Conservation (phyloP, 2,797 vertebrate species). For the Gorsachius magnificus region DNA sequence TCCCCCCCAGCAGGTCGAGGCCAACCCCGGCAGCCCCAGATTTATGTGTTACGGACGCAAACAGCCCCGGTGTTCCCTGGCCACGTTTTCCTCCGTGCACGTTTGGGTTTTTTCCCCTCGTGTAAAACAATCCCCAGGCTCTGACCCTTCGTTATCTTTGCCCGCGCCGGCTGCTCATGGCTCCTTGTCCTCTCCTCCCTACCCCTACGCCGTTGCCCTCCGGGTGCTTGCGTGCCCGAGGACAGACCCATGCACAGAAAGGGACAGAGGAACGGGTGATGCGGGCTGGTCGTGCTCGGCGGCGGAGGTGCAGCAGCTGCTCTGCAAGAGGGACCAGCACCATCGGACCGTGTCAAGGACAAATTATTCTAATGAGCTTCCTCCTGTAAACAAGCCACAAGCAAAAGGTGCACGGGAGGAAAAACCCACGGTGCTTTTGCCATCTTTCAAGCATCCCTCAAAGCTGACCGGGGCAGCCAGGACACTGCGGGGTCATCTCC, state of each 20-base stretch:
- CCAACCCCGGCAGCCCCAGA: not conserved
- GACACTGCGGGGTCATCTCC: not conserved
- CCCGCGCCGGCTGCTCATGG: not conserved
- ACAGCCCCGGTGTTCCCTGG: not conserved
- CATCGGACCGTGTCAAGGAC: not conserved
- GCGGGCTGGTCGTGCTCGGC: not conserved
- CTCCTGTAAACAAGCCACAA: not conserved
- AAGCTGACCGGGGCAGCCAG: not conserved
- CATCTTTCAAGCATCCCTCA: not conserved
- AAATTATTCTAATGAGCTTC: conserved; percentile 26
- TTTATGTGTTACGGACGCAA: not conserved
- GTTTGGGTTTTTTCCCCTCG: not conserved
- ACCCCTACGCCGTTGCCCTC: not conserved
- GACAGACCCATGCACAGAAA: accelerated
- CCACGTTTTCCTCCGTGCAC: not conserved
- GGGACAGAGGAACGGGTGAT: not conserved
- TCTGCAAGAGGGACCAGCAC: not conserved
- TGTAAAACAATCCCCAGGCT: not conserved
- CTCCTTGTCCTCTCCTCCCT: not conserved
- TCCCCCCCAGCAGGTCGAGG: not conserved
- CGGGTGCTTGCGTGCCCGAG: not conserved
- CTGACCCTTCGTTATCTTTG: not conserved
- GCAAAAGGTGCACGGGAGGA: not conserved
- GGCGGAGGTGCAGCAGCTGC: not conserved
- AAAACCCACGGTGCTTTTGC: not conserved